Evolutionary conservation across 2,888 invertebrate genomes (phyloP).

Genomic region (Rhamnusium bicolor): DNA sequence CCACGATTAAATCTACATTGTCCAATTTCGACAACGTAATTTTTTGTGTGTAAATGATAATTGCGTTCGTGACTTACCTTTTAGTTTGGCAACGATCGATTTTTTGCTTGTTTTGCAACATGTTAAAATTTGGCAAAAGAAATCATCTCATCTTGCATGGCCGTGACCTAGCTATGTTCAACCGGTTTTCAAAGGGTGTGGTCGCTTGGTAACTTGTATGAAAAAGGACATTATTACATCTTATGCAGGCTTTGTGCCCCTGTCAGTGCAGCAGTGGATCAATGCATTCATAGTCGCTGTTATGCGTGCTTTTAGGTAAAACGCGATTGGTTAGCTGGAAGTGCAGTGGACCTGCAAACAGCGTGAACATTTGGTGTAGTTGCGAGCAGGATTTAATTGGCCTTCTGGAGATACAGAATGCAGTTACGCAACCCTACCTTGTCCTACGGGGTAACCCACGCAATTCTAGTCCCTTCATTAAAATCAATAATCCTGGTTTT

Average conservation of each 20-base stretch:
- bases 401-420: conserved; percentile 41
- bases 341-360: conserved; percentile 2
- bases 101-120: conserved; percentile 12
- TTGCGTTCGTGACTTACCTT: conserved; percentile 45
- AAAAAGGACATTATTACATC: conserved; percentile 25
- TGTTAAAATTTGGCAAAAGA: conserved; percentile 21
- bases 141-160: conserved; percentile 30
- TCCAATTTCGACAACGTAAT: conserved; percentile 15
- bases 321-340: not conserved
- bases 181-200: conserved; percentile 45
- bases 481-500: conserved; percentile 41
- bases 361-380: not conserved
- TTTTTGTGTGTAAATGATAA: conserved; percentile 40
- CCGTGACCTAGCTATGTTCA: conserved; percentile 42
- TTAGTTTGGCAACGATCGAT: conserved; percentile 31
- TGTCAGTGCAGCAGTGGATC: conserved; percentile 4
- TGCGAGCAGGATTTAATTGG: conserved; percentile 13
- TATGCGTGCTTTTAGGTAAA: not conserved
- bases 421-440: conserved; percentile 50
- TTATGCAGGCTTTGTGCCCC: conserved; percentile 7
- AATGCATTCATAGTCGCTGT: not conserved
- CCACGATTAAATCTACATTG: conserved; percentile 23
- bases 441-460: conserved; percentile 42
- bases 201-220: conserved; percentile 19
- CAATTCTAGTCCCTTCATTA: conserved; percentile 38